phyloP scores from a whole-genome alignment of 1,140 invertebrate species.

The Bombus soroeensis region DNA sequence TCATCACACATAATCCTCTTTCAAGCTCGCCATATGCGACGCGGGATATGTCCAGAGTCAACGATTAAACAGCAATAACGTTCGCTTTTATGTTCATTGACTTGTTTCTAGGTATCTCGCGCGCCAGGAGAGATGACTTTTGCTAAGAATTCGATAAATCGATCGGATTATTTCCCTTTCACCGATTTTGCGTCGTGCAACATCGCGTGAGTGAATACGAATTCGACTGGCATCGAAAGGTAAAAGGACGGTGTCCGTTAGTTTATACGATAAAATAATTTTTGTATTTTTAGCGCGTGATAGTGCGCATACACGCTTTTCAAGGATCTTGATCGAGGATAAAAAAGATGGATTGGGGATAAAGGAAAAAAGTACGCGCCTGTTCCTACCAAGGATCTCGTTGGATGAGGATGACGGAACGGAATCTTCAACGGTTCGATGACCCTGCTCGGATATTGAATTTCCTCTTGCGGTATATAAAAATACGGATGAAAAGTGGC shows the following conservation, averaged over 20 bases:
- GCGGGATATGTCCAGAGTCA: too few relatives aligned
- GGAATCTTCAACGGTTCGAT: conserved; percentile 35
- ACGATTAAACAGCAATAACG: too few relatives aligned
- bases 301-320: too few relatives aligned
- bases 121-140: not conserved
- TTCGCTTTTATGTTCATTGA: too few relatives aligned
- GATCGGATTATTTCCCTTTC: not conserved
- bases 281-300: not conserved
- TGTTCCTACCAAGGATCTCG: conserved; percentile 16
- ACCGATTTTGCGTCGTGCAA: not conserved
- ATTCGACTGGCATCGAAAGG: not conserved
- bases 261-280: not conserved
- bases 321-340: not conserved
- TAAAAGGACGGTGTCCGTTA: not conserved
- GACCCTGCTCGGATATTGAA: not conserved
- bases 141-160: not conserved
- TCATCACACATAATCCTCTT: too few relatives aligned
- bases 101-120: not conserved
- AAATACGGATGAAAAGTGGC: not conserved
- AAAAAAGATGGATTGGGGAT: not conserved
- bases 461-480: not conserved
- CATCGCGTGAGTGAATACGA: not conserved
- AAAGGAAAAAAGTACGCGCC: not conserved
- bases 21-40: too few relatives aligned
- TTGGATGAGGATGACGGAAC: conserved; percentile 32